These are phyloP conservation scores for Larimichthys crocea DNA, from an alignment of 2,113 vertebrate genomes.

Conservation along the genomic window DNA sequence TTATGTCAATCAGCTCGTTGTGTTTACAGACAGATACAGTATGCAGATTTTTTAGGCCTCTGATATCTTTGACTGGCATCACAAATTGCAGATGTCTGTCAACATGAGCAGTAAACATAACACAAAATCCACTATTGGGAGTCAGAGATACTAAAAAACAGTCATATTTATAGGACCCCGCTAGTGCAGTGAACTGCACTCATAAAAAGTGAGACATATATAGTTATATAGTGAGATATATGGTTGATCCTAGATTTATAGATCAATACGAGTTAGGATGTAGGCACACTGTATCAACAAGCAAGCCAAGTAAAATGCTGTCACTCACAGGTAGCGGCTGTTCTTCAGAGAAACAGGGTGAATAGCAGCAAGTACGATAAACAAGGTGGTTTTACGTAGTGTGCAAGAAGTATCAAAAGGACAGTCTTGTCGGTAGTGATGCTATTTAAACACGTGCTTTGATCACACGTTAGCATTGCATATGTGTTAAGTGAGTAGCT, in stretches of 20 bases:
- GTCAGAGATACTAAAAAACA: not conserved
- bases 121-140: not conserved
- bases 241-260: not conserved
- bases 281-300: constrained; percentile 14
- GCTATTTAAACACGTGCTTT: constrained; percentile 21
- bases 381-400: constrained; percentile 20
- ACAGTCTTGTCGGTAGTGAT: not conserved
- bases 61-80: not conserved
- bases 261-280: not conserved
- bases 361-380: constrained; percentile 27
- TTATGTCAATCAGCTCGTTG: not conserved
- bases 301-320: not conserved
- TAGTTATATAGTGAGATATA: not conserved
- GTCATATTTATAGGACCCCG: constrained; percentile 17
- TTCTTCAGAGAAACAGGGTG: constrained; percentile 28
- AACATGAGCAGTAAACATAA: not conserved
- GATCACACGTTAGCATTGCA: not conserved
- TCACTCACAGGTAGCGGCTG: constrained; percentile 7
- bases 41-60: not conserved
- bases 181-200: not conserved
- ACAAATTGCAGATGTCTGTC: constrained; percentile 11
- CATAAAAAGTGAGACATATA: not conserved
- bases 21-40: not conserved
- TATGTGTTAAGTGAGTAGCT: constrained; percentile 15
- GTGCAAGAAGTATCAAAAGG: constrained; percentile 18